Percentiles rank a stretch among this genome's conserved stretches.
Evolutionary conservation across 2,797 vertebrate genomes (phyloP).

Genomic region (Hypotaenidia philippensis): DNA sequence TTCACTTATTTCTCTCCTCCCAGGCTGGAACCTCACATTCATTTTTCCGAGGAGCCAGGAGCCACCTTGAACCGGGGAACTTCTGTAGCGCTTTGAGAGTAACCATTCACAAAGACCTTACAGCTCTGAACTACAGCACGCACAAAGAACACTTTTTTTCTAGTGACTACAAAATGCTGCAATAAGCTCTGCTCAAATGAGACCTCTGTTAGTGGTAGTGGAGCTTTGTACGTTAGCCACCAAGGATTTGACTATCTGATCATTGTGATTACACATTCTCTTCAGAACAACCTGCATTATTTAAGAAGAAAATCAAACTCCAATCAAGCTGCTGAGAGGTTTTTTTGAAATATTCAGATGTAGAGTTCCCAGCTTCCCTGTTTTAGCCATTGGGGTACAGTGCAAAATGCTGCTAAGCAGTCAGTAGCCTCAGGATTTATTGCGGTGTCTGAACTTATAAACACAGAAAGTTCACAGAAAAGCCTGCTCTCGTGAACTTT

Average conservation of each 20-base stretch:
- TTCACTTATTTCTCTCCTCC: constrained; percentile 70
- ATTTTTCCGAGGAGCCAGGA: constrained; percentile 67
- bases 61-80: constrained; percentile 61
- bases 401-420: constrained; percentile 33
- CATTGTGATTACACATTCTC: background rate
- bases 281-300: constrained; percentile 34
- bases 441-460: background rate
- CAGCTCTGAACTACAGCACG: constrained; percentile 67
- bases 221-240: background rate
- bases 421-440: constrained; percentile 29
- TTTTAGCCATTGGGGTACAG: background rate
- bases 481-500: constrained; percentile 26
- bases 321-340: constrained; percentile 42
- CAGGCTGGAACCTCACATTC: constrained; percentile 60
- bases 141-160: constrained; percentile 67
- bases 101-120: constrained; percentile 70
- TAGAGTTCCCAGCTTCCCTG: background rate
- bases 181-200: constrained; percentile 25
- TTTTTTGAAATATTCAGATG: constrained; percentile 39
- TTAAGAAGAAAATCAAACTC: constrained; percentile 60
- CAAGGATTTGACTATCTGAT: constrained; percentile 9
- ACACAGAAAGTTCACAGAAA: constrained; percentile 58
- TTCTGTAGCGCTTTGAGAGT: constrained; percentile 68
- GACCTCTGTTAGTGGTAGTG: background rate
- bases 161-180: constrained; percentile 62